Evolutionary conservation across 2,113 vertebrate species (phyloP), one percentile per base, ranked within the genome.

Genomic region (Ameiurus melas): DNA sequence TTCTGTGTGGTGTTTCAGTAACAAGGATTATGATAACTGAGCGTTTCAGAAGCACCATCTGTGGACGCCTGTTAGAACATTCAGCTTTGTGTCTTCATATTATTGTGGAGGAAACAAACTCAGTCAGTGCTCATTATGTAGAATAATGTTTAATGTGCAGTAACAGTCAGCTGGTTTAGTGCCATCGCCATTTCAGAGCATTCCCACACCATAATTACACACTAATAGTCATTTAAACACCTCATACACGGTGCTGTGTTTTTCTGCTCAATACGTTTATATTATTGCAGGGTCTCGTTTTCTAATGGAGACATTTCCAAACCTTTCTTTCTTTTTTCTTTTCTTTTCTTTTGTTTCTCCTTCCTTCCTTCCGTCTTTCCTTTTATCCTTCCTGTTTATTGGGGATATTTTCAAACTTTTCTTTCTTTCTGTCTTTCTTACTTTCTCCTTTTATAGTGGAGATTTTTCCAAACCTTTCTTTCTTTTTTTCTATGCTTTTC

Each of bases 81-180:
- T 19, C 85, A 86, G 85, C 25, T 43, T 80, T 86, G 39, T 77
- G 70, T 84, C 51, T 78, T 30, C 36, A 30, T 47, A n/a, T 36
- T n/a, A 12, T 85, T 47, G 43, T 16, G 12, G 51, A 6, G 33
- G 39, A 60, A 51, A 16, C 10, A 43, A 43, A 25, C 36, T 53
- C 6, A 2, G 0, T 43, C 19, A n/a, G 43, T 27, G 75, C 47
- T 64, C 60, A n/a, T 25, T 25, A 36, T 60, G 55, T 47, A n/a
- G 13, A n/a, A 58, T 13, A 1, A 14, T n/a, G 84, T 36, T 36
- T 27, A 43, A 75, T 75, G 68, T 43, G 71, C 71, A 62, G 20
- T 85, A 60, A 55, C 66, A 71, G 47, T 85, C 68, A 73, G 62
- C 17, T 17, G 51, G 19, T 75, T 85, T 22, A 25, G 12, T 58